phyloP scores from a whole-genome alignment of 2,797 vertebrate species.

The Menidia menidia region DNA sequence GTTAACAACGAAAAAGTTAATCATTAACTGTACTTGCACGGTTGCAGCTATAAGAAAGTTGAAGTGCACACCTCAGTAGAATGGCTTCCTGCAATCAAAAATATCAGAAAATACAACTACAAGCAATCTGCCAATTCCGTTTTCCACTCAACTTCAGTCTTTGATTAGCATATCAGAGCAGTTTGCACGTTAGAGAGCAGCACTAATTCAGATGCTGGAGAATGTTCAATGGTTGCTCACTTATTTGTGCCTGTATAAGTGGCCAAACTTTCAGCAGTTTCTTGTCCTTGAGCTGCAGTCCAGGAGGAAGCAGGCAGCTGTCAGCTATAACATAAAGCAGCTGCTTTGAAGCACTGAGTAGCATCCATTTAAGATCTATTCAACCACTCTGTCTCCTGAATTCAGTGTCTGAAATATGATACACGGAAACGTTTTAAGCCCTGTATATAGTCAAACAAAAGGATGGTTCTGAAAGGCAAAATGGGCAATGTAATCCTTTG shows the following conservation, averaged over 20 bases:
- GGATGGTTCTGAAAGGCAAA: conserved; percentile 19
- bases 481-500: conserved; percentile 48
- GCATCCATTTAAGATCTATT: conserved; percentile 18
- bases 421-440: conserved; percentile 37
- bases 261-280: not conserved
- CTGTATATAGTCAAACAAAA: conserved; percentile 48
- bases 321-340: conserved; percentile 1
- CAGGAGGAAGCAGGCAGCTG: conserved; percentile 15
- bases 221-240: not conserved
- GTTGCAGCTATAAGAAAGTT: not conserved
- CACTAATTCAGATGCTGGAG: not conserved
- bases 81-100: not conserved
- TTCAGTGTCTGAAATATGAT: conserved; percentile 40
- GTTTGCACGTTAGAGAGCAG: not conserved
- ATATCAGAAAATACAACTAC: not conserved
- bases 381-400: conserved; percentile 12
- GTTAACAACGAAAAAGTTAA: conserved; percentile 46
- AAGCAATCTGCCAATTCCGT: too few species aligned
- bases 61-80: not conserved
- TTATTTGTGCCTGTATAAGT: not conserved
- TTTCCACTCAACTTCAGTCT: not conserved
- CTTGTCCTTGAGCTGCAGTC: not conserved
- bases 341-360: conserved; percentile 19
- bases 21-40: conserved; percentile 33
- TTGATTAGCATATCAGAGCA: conserved; percentile 1